Evolutionary conservation across 2,797 vertebrate species (phyloP), one percentile per base, ranked within the genome.

Genomic region (Enteromius paludinosus): DNA sequence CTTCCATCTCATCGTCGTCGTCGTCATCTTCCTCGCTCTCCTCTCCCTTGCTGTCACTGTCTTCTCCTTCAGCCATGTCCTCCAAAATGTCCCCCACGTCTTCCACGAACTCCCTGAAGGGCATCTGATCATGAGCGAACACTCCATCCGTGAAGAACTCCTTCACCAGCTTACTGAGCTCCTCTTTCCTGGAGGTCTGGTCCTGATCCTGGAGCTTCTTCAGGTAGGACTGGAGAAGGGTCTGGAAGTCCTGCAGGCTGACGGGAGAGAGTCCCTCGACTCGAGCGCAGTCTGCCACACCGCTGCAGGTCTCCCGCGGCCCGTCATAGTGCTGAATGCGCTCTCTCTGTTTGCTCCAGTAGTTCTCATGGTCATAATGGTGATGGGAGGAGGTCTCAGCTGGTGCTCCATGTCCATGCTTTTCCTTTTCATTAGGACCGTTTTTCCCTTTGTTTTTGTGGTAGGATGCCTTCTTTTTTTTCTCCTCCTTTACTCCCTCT

Each of bases 11-110:
- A 0, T 94, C 88, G 0, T 78, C 56, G 1, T 78, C 43, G 9
- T 41, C 38, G 12, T 45, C 90, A 87, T 1, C 68, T 12, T 95
- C 92, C 1, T 43, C 87, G 0, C 94, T 93, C 1, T 91, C 94
- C 0, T 86, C 88, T 0, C 91, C 83, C 0, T 94, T 88, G 0
- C 0, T 90, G 89, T 1, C 68, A 1, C 0, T 90, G 88, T 1
- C 66, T 15, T 96, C 92, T 2, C 38, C 87, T 83, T 94, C 87
- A 0, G 95, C 97, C 91, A 95, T 87, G 73, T 97, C 96, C 87
- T 99, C 97, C 86, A 99, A 89, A 84, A 97, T 94, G 33, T 99
- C 97, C 0, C 90, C 94, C 80, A 98, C 61, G 0, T 97, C 95
- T 1, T 97, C 96, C 49, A 93, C 94, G 1, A 97, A 97, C 82